Conservation (phyloP, 2,797 vertebrate genomes). For the Aldrovandia affinis region DNA sequence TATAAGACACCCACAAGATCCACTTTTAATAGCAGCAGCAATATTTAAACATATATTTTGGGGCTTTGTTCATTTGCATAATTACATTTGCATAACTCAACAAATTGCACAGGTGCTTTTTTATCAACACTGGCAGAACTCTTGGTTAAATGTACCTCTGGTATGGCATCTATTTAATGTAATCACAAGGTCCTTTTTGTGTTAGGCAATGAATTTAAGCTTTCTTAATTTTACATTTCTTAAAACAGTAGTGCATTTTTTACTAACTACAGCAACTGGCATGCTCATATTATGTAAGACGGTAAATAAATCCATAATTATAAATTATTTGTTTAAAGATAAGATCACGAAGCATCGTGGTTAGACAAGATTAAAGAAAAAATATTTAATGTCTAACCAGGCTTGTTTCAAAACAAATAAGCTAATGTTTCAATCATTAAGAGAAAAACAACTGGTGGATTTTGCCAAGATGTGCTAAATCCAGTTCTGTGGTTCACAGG, state of each 20-base stretch:
- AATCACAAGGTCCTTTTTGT: not conserved
- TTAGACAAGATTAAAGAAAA: not conserved
- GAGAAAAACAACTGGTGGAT: not conserved
- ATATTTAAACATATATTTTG: not conserved
- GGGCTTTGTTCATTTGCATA: not conserved
- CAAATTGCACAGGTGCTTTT: conserved; percentile 2
- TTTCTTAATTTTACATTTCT: not conserved
- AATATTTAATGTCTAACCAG: not conserved
- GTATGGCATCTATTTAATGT: not conserved
- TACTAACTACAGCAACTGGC: not conserved
- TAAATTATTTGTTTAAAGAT: not conserved
- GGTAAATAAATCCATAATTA: not conserved
- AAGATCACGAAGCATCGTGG: not conserved
- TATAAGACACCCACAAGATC: not conserved
- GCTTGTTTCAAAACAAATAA: not conserved
- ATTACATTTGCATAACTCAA: not conserved
- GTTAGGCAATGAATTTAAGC: not conserved
- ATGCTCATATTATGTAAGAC: not conserved
- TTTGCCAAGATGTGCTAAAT: too few species aligned
- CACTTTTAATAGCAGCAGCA: not conserved
- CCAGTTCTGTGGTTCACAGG: too few species aligned
- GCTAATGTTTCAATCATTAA: not conserved
- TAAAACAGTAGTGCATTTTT: not conserved
- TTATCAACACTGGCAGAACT: not conserved
- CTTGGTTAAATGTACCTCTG: not conserved